Base-by-base conservation (phyloP, 1,140 invertebrate genomes). In the Hylaeus volcanicus region DNA sequence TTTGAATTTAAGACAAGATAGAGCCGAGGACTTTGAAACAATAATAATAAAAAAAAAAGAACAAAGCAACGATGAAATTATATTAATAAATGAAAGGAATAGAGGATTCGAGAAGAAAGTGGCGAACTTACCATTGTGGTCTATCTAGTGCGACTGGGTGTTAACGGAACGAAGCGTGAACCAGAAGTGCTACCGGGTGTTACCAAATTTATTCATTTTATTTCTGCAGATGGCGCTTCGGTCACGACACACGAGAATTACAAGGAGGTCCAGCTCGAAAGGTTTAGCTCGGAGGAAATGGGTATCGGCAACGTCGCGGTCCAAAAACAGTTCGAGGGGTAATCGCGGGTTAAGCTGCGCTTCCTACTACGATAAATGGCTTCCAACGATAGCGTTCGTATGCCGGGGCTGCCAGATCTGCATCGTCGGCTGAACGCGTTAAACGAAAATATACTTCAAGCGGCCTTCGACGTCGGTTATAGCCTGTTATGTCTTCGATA, bases 181-280 rank as follows among this genome's bases (percentile, higher is more conserved):
- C 95, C 95, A 96, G 95, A 95, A 96, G 95, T 96, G 96, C 95
- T 95, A 94, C 94, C 94, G 93, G 92, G 94, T 93, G 93, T 93
- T 93, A 94, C 94, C 93, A 93, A 92, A 94, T 93, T 92, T 93
- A 94, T 94, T 94, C 94, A 95, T 96, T 96, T 96, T 96, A 96
- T 96, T 95, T 93, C 92, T 92, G 94, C 93, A 96, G 95, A 95
- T 95, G 95, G 95, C 95, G 95, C 95, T 92, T 91, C 83, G 88
- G 88, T 93, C 92, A 87, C 69, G 89, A 88, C 84, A 92, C 86
- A 85, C 88, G 88, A 89, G 89, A 92, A 88, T 90, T 80, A 78
- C 71, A 82, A 63, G 71, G 58, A 73, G 79, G 65, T 74, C 66
- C 71, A 86, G 64, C 73, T 41, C 69, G 77, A 68, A 76, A 85